Conservation (phyloP, 2,888 invertebrate genomes). For the Xanthia icteritia region DNA sequence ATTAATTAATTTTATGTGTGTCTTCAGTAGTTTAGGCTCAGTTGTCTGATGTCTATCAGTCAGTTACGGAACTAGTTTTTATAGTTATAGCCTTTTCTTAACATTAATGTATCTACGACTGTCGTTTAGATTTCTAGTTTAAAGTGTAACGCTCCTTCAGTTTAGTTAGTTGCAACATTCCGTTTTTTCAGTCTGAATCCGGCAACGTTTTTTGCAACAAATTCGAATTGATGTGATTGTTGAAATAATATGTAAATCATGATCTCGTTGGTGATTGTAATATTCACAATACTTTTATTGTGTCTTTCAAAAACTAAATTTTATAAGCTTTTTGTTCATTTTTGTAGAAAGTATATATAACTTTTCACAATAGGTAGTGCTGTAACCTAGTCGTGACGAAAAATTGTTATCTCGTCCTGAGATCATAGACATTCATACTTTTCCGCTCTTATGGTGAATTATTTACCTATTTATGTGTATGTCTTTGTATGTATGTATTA, state of each 20-base stretch:
- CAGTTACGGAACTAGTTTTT: not conserved
- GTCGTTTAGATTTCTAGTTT: slow-evolving; percentile 26
- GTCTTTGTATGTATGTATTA: slow-evolving; percentile 6
- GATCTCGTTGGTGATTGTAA: slow-evolving; percentile 54
- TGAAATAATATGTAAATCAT: slow-evolving; percentile 56
- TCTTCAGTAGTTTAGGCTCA: not conserved
- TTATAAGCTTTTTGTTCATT: slow-evolving; percentile 27
- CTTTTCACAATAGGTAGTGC: slow-evolving; percentile 33
- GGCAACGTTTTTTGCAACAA: slow-evolving; percentile 46
- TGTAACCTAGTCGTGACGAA: slow-evolving; percentile 37
- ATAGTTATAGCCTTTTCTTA: slow-evolving; percentile 16
- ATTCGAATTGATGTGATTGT: slow-evolving; percentile 60
- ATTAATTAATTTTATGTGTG: not conserved
- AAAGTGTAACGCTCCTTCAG: slow-evolving; percentile 34
- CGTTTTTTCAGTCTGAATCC: slow-evolving; percentile 28
- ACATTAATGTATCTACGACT: slow-evolving; percentile 6
- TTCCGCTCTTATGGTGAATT: slow-evolving; percentile 3
- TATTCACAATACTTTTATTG: slow-evolving; percentile 47
- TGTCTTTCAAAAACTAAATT: slow-evolving; percentile 39
- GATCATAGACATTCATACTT: slow-evolving; percentile 24
- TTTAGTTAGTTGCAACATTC: slow-evolving; percentile 30
- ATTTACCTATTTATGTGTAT: not conserved
- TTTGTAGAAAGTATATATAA: slow-evolving; percentile 59
- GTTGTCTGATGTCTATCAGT: not conserved
- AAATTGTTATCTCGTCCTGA: slow-evolving; percentile 25